Evolutionary conservation across 2,888 invertebrate genomes (phyloP).

Genomic region (Chironomus tentans): DNA sequence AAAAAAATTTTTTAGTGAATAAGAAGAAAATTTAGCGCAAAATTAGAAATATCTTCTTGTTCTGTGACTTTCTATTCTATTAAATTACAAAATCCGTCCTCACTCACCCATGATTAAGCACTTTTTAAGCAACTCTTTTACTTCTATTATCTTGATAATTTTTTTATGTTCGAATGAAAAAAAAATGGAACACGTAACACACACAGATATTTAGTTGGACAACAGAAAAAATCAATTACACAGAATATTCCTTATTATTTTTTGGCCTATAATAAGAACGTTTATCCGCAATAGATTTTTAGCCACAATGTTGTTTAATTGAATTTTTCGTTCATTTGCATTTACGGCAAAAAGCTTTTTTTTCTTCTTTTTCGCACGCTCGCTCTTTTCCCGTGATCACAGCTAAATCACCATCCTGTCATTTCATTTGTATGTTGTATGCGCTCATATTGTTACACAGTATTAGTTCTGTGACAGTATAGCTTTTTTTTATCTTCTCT

Average conservation of each 20-base stretch:
- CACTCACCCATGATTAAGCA: background rate
- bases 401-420: background rate
- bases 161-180: too few relatives aligned
- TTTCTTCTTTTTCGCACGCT: background rate
- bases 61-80: too few relatives aligned
- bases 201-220: background rate
- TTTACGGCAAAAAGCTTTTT: background rate
- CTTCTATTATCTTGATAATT: background rate
- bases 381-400: background rate
- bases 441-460: background rate
- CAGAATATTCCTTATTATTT: too few relatives aligned
- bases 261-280: background rate
- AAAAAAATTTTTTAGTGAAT: background rate
- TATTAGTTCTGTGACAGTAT: background rate
- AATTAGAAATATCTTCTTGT: background rate
- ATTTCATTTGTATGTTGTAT: background rate
- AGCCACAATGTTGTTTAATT: background rate
- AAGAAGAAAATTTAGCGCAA: background rate
- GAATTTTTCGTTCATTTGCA: conserved; percentile 10
- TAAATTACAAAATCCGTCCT: background rate
- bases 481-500: background rate
- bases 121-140: background rate
- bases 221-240: background rate
- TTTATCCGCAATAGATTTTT: background rate
- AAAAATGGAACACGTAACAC: background rate